phyloP scores from a whole-genome alignment of 2,797 vertebrate species.

The Gorsachius magnificus region DNA sequence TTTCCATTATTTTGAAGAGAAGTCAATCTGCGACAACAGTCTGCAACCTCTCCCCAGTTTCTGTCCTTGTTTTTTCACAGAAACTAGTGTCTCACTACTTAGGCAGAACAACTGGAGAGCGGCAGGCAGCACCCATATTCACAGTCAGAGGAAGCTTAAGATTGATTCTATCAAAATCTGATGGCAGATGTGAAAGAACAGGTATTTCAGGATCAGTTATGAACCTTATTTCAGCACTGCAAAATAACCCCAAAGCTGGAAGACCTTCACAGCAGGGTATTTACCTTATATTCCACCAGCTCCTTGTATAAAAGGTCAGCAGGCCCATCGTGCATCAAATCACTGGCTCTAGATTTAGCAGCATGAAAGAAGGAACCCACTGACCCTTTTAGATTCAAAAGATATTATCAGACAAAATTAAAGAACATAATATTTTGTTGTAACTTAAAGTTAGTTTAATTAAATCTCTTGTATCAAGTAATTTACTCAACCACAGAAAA shows the following conservation, averaged over 20 bases:
- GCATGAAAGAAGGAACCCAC: not conserved
- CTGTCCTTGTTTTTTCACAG: not conserved
- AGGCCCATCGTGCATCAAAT: not conserved
- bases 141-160: not conserved
- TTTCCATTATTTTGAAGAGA: not conserved
- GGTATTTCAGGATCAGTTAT: not conserved
- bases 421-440: rapidly evolving
- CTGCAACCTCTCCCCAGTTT: not conserved
- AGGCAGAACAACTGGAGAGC: not conserved
- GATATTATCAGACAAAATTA: not conserved
- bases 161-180: not conserved
- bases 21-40: not conserved
- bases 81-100: not conserved
- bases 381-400: not conserved
- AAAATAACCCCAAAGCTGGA: not conserved
- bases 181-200: not conserved
- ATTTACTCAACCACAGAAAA: not conserved
- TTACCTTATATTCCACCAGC: not conserved
- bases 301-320: not conserved
- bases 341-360: not conserved
- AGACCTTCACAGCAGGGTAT: not conserved
- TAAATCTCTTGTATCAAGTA: not conserved
- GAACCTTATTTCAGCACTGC: not conserved
- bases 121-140: not conserved
- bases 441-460: not conserved